A percentile compares a stretch with the other conserved stretches of the same genome.
Conservation (phyloP, 2,888 invertebrate species). For the Brachylomia viminalis region DNA sequence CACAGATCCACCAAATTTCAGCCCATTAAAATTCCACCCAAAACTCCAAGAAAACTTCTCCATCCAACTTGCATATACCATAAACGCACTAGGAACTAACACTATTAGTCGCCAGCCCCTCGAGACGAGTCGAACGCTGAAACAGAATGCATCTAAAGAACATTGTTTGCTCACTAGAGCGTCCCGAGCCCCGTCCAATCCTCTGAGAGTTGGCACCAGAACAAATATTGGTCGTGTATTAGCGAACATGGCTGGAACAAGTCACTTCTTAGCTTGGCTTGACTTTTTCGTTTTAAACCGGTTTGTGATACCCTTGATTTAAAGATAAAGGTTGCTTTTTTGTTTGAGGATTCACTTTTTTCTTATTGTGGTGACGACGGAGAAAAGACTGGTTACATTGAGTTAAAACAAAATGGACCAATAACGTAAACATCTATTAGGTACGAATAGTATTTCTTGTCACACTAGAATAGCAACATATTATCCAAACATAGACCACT, state of each 20-base stretch:
- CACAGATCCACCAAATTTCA: background rate
- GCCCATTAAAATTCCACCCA: conserved; percentile 25
- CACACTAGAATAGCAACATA: conserved; percentile 19
- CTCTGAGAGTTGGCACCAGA: conserved; percentile 75
- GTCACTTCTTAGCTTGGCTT: conserved; percentile 75
- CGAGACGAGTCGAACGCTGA: conserved; percentile 66
- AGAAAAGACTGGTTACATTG: conserved; percentile 14
- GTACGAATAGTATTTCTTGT: background rate
- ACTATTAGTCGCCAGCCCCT: conserved; percentile 74
- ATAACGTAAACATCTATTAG: background rate
- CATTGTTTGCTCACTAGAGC: conserved; percentile 82
- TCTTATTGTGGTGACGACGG: conserved; percentile 21
- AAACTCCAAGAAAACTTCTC: conserved; percentile 42
- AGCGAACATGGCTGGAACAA: conserved; percentile 80
- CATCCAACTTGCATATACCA: conserved; percentile 56
- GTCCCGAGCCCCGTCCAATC: conserved; percentile 74
- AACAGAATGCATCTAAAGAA: conserved; percentile 80
- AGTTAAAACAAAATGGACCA: background rate
- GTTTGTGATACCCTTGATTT: conserved; percentile 62
- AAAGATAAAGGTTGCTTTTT: conserved; percentile 52
- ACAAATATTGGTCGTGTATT: conserved; percentile 88
- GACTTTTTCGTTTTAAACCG: conserved; percentile 66
- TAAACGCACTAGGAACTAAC: conserved; percentile 67
- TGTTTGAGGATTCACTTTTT: conserved; percentile 2
- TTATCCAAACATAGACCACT: conserved; percentile 9